These are phyloP conservation scores for Hyperoodon ampullatus DNA, from an alignment of 2,113 vertebrate genomes.

Conservation along the genomic window DNA sequence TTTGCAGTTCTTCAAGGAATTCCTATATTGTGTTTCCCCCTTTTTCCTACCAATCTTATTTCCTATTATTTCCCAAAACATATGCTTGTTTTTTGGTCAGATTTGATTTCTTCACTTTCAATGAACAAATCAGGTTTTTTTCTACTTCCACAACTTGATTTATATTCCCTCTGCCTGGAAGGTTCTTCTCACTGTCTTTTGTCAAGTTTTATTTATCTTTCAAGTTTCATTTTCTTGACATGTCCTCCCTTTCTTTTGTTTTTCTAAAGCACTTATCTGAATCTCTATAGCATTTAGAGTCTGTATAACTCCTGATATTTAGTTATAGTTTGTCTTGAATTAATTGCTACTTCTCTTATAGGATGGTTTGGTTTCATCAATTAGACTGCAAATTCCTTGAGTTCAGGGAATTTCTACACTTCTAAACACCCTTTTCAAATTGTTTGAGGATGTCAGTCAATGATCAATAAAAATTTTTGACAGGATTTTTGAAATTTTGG, in stretches of 20 bases:
- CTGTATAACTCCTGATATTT: not conserved
- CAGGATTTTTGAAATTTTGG: not conserved
- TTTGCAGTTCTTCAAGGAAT: not conserved
- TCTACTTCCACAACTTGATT: not conserved
- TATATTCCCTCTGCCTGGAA: not conserved
- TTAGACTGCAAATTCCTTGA: slow-evolving; percentile 4
- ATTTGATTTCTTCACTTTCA: not conserved
- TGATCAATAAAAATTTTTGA: not conserved
- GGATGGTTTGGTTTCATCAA: not conserved
- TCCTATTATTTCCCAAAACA: not conserved
- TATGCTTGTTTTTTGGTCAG: not conserved
- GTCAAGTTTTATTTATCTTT: not conserved
- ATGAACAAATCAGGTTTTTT: not conserved
- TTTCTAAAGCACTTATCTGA: not conserved
- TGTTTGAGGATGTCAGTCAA: not conserved
- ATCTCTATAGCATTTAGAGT: not conserved
- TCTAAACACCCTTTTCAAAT: not conserved
- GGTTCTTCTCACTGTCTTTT: not conserved
- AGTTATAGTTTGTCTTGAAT: not conserved
- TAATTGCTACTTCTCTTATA: not conserved
- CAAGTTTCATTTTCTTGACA: not conserved
- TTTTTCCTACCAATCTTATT: not conserved
- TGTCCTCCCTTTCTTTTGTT: not conserved
- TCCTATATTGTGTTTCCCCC: not conserved
- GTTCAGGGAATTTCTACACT: not conserved